Evolutionary conservation across 2,797 vertebrate species (phyloP).

Genomic region (Peromyscus attwateri): DNA sequence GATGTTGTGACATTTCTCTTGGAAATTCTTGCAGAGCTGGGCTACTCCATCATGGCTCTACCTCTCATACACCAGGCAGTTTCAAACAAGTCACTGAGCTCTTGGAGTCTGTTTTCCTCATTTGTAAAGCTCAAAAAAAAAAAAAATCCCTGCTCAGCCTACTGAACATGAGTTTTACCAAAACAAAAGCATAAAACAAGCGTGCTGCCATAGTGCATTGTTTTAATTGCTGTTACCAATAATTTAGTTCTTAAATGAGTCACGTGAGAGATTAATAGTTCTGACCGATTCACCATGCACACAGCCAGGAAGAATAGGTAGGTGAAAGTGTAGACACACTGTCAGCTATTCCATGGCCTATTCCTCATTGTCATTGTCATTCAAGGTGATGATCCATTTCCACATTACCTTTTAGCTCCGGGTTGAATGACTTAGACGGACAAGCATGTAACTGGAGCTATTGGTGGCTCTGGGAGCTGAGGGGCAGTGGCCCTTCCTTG

Average conservation of each 20-base stretch:
- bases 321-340: background rate
- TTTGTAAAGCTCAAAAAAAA: slow-evolving; percentile 16
- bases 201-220: background rate
- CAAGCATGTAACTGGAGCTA: slow-evolving; percentile 89
- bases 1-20: background rate
- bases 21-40: background rate
- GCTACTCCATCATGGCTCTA: background rate
- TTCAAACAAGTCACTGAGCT: background rate
- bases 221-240: slow-evolving; percentile 63
- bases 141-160: background rate
- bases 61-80: background rate
- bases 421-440: slow-evolving; percentile 88
- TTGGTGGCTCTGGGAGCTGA: slow-evolving; percentile 89
- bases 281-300: background rate
- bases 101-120: slow-evolving; percentile 24
- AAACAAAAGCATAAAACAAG: slow-evolving; percentile 50
- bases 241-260: slow-evolving; percentile 8
- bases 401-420: slow-evolving; percentile 73
- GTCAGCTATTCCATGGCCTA: background rate
- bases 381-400: background rate
- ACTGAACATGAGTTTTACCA: slow-evolving; percentile 14
- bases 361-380: background rate
- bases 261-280: slow-evolving; percentile 20
- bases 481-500: slow-evolving; percentile 89
- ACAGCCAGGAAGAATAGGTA: background rate